Percentiles rank a stretch among this genome's conserved stretches.
Evolutionary conservation across 2,888 invertebrate genomes (phyloP).

Genomic region (Tupiocoris notatus): DNA sequence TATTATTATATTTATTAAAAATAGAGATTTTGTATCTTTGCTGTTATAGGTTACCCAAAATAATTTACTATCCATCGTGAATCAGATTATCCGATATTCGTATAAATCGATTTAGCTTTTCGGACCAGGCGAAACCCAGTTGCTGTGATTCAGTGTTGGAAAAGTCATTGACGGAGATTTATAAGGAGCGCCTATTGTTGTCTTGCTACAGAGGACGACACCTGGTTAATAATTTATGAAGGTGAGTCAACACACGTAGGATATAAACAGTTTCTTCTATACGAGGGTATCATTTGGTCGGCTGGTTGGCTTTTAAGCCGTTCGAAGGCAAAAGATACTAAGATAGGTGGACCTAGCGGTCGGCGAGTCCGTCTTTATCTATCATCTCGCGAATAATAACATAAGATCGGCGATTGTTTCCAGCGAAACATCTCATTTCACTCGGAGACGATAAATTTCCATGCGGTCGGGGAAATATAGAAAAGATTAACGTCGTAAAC

Average conservation of each 20-base stretch:
- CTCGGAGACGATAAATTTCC: background rate
- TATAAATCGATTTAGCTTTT: too few species aligned
- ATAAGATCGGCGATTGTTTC: background rate
- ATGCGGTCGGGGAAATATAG: too few species aligned
- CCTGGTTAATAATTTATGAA: conserved; percentile 39
- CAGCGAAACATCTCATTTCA: background rate
- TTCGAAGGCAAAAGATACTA: too few species aligned
- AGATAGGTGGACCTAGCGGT: background rate
- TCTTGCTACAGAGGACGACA: conserved; percentile 19
- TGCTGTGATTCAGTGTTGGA: conserved; percentile 30
- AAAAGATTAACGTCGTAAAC: too few species aligned
- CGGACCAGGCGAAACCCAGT: background rate
- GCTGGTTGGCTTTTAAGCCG: background rate
- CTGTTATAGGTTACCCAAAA: too few species aligned
- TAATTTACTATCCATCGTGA: too few species aligned
- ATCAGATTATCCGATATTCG: too few species aligned
- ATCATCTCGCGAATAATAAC: background rate
- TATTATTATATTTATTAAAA: too few species aligned
- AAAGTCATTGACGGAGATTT: conserved; percentile 33
- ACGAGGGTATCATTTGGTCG: conserved; percentile 22
- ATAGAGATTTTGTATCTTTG: too few species aligned
- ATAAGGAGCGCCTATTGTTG: conserved; percentile 38
- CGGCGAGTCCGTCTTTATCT: background rate
- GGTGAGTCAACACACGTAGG: conserved; percentile 32
- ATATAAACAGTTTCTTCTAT: conserved; percentile 16